A percentile compares a stretch with the other conserved stretches of the same genome.
phyloP scores from a whole-genome alignment of 2,113 vertebrate genomes.

The Poicephalus meyeri region DNA sequence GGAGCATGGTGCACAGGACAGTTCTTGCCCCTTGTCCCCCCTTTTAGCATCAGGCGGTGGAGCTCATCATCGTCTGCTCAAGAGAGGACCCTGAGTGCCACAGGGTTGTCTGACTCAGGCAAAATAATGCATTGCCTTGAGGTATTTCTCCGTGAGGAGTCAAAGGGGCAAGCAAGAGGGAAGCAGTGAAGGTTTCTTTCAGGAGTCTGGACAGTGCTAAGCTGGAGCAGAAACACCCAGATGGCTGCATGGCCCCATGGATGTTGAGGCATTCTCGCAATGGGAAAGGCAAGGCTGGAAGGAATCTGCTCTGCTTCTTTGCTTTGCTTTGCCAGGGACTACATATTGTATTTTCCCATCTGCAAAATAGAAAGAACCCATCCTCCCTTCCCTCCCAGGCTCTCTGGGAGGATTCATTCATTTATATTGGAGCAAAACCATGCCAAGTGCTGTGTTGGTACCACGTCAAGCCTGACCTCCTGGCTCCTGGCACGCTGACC shows the following conservation, averaged over 20 bases:
- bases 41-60: not conserved
- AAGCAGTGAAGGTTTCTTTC: not conserved
- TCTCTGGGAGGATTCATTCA: not conserved
- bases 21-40: not conserved
- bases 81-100: rapidly evolving
- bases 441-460: not conserved
- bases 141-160: not conserved
- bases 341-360: not conserved
- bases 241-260: rapidly evolving
- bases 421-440: not conserved
- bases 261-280: not conserved
- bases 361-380: not conserved
- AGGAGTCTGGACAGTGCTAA: not conserved
- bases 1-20: not conserved
- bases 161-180: not conserved
- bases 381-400: not conserved
- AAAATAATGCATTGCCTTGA: not conserved
- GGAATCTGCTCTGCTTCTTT: not conserved
- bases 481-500: not conserved
- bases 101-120: not conserved
- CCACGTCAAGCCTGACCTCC: not conserved
- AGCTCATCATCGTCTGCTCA: rapidly evolving
- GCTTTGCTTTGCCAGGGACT: not conserved
- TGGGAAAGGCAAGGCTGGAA: not conserved
- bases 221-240: not conserved